Base-by-base conservation (phyloP, 2,797 vertebrate species). In the Ctenopoma multispine region DNA sequence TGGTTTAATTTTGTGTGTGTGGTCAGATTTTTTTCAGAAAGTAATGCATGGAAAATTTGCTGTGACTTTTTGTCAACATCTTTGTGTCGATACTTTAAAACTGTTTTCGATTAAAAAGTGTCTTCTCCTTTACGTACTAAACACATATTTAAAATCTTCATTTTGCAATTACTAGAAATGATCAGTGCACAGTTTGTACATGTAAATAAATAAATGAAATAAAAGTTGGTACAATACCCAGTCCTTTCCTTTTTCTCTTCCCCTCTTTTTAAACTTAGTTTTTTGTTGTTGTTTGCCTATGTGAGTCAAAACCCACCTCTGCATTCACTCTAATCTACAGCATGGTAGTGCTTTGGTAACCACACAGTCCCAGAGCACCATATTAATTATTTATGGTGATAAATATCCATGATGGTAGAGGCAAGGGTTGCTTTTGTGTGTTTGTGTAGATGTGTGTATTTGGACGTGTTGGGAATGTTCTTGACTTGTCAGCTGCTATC, bases 311-410 rank as follows among this genome's bases (percentile, higher is more conserved):
- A 77, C 73, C 70, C 4, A 3, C 64, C 55, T 69, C 69, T 73
- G 75, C 79, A 63, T 82, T 59, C 46, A 47, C 58, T 68, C 66
- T 82, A 69, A 77, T 85, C 82, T 77, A 69, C 68, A 75, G 60
- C 67, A 17, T 57, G 71, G 61, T 75, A 65, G 72, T 69, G 79
- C 84, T 83, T 76, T 82, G 78, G 72, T 81, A 73, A 76, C 67
- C 53, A 8, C 70, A 69, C 65, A 63, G 76, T 77, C 69, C 69
- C 82, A 77, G 58, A 73, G 46, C 82, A 62, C 34, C 29, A 4
- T 74, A 83, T 90, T 83, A 65, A 91, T 89, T 87, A 92, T 90
- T 87, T 51, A 91, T 75, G 66, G 58, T 75, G 80, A 88, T 85
- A 89, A 72, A 90, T 85, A 77, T 81, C 76, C 60, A 55, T 72